Percentiles rank a stretch among this genome's conserved stretches.
Evolutionary conservation across 2,888 invertebrate species (phyloP).

Genomic region (Ceriagrion tenellum): DNA sequence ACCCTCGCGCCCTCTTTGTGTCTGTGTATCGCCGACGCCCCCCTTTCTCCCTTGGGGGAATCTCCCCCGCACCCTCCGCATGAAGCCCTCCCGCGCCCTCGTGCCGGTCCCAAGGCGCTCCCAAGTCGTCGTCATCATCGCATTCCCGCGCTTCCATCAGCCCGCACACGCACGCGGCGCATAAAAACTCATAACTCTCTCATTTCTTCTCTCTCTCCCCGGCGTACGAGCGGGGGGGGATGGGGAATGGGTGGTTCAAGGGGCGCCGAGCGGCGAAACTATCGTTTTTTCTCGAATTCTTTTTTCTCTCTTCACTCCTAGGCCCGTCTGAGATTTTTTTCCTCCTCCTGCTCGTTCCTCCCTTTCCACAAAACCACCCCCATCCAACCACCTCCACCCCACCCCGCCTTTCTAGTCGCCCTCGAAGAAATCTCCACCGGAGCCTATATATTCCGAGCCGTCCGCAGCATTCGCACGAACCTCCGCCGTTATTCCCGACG

Average conservation of each 20-base stretch:
- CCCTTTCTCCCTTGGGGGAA: too few species aligned
- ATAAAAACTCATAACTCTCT: slow-evolving; percentile 26
- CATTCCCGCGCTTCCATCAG: not conserved
- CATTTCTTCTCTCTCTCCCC: not conserved
- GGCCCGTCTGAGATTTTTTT: not conserved
- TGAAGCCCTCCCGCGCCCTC: too few species aligned
- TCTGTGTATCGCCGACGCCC: too few species aligned
- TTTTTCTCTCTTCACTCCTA: not conserved
- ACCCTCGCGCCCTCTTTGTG: too few species aligned
- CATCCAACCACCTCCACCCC: not conserved
- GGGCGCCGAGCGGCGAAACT: not conserved
- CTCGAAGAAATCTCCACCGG: slow-evolving; percentile 38
- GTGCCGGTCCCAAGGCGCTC: not conserved
- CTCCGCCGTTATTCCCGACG: not conserved
- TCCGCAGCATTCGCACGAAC: slow-evolving; percentile 63
- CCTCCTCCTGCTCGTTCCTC: not conserved
- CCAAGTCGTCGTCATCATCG: not conserved
- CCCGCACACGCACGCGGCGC: not conserved
- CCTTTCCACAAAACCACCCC: not conserved
- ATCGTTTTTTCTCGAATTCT: not conserved
- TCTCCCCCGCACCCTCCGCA: too few species aligned
- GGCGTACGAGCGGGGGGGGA: not conserved
- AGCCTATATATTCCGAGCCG: slow-evolving; percentile 48
- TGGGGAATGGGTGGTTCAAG: not conserved
- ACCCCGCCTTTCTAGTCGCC: not conserved